Evolutionary conservation across 2,113 vertebrate species (phyloP).

Genomic region (Macquaria australasica): DNA sequence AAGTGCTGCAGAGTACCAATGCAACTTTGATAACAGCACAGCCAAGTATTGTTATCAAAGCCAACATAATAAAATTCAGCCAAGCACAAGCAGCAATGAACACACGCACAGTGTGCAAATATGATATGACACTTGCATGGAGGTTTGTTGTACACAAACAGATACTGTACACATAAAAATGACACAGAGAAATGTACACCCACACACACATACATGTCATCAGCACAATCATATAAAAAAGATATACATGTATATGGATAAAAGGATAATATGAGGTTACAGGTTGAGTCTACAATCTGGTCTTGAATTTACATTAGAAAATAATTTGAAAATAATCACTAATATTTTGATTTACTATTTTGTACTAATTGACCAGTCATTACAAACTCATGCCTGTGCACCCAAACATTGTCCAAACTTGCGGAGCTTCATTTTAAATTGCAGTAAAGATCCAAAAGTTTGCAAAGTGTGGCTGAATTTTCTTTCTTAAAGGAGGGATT

Average conservation of each 20-base stretch:
- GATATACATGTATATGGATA: no score
- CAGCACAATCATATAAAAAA: not conserved
- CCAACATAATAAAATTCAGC: slow-evolving; percentile 15
- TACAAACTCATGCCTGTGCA: no score
- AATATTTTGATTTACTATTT: no score
- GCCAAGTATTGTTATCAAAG: slow-evolving; percentile 34
- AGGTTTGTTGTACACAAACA: not conserved
- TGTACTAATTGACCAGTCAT: no score
- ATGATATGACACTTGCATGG: not conserved
- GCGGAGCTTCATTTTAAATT: not conserved
- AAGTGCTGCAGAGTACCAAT: slow-evolving; percentile 35
- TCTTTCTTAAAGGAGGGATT: not conserved
- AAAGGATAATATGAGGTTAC: no score
- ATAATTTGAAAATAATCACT: no score
- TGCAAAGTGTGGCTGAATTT: not conserved
- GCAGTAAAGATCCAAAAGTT: not conserved
- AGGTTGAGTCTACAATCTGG: no score
- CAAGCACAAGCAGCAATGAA: not conserved
- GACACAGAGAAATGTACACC: not conserved
- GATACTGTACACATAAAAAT: not conserved
- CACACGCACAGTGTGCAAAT: not conserved
- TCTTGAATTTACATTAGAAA: no score
- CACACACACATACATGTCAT: not conserved
- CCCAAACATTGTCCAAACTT: not conserved
- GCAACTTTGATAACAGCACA: slow-evolving; percentile 21